Evolutionary conservation across 2,888 invertebrate genomes (phyloP).

Genomic region (Cartodere bifasciata): DNA sequence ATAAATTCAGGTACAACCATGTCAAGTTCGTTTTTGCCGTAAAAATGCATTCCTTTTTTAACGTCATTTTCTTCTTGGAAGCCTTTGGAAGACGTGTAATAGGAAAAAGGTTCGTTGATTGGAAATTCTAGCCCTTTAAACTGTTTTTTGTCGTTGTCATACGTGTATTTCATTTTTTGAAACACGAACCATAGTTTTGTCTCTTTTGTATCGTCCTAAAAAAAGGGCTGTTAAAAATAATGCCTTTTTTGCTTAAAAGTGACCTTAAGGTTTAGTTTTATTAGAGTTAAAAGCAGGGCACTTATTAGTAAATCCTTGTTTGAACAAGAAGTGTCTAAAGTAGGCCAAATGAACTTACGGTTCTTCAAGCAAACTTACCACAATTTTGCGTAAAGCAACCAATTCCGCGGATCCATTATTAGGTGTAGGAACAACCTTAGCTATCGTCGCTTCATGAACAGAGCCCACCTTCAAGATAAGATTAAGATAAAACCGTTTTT

Average conservation of each 20-base stretch:
- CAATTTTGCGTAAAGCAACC: conserved; percentile 58
- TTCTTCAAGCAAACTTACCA: too few relatives aligned
- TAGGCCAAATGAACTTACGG: too few relatives aligned
- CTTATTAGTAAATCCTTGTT: too few relatives aligned
- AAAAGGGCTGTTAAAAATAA: too few relatives aligned
- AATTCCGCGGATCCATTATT: conserved; percentile 97
- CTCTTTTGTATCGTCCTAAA: conserved; percentile 36
- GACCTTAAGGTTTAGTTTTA: too few relatives aligned
- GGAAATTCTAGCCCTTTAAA: conserved; percentile 84
- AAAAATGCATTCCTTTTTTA: conserved; percentile 60
- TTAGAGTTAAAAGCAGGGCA: too few relatives aligned
- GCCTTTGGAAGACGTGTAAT: conserved; percentile 78
- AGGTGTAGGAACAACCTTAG: conserved; percentile 88
- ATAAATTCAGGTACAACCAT: conserved; percentile 93
- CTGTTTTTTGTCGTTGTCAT: conserved; percentile 66
- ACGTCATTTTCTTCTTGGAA: conserved; percentile 73
- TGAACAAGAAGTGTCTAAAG: too few relatives aligned
- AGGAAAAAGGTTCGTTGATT: conserved; percentile 50
- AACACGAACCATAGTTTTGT: conserved; percentile 79
- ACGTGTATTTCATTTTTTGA: conserved; percentile 95
- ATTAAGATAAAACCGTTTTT: conserved; percentile 2
- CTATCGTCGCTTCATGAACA: conserved; percentile 67
- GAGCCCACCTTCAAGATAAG: conserved; percentile 51
- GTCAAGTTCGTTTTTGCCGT: conserved; percentile 77
- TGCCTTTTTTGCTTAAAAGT: too few relatives aligned